Conservation (phyloP, 2,797 vertebrate species). For the Aselliscus stoliczkanus region DNA sequence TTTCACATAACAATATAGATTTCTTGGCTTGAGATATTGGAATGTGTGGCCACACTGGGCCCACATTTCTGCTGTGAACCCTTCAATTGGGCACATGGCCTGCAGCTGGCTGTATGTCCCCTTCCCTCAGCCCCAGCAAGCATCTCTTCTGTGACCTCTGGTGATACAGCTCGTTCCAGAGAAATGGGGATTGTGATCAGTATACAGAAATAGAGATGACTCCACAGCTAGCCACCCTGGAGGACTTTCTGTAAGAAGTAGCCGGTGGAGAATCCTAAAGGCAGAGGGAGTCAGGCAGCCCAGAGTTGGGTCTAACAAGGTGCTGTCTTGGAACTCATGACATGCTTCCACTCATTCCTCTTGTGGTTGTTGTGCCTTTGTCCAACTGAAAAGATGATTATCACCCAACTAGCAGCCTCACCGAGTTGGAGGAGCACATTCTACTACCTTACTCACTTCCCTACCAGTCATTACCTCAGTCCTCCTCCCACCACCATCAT, state of each 20-base stretch:
- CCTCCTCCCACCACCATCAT: no score
- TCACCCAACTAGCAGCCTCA: not conserved
- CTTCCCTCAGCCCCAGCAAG: not conserved
- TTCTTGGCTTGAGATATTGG: slow-evolving; percentile 17
- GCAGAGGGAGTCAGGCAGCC: not conserved
- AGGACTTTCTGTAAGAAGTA: not conserved
- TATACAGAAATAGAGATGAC: not conserved
- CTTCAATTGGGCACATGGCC: not conserved
- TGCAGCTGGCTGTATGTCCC: not conserved
- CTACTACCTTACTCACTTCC: no score
- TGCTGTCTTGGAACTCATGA: not conserved
- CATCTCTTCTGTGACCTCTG: no score
- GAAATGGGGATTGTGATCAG: not conserved
- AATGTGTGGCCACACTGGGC: not conserved
- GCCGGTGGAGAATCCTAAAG: not conserved
- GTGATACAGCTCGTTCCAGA: not conserved
- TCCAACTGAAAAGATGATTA: not conserved
- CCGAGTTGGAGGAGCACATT: not conserved
- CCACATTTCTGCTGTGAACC: not conserved
- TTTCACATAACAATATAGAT: not conserved
- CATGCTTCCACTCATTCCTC: not conserved
- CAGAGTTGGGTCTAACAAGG: not conserved
- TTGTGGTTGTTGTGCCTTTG: not conserved
- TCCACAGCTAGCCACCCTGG: not conserved
- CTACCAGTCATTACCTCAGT: not conserved